Base-by-base conservation (phyloP, 1,140 invertebrate genomes). In the Bombus ignitus region DNA sequence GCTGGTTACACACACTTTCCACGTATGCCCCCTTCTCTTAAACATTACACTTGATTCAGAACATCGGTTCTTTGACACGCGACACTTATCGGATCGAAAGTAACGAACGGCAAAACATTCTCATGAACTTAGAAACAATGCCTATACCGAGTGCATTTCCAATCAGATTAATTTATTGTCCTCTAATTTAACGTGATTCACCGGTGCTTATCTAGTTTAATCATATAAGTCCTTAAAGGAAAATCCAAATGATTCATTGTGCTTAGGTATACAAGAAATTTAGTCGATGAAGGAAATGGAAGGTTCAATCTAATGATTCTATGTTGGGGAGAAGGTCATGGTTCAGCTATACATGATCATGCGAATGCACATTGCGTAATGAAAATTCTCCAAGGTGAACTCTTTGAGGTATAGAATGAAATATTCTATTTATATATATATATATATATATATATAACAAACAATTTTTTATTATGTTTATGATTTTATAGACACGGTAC, bases 301-400 rank as follows among this genome's bases (percentile, higher is more conserved):
- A 99, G 98, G 94, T 99, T 99, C 94, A 99, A 99, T 95, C 96
- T 99, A 87, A 99, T 99, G 97, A 96, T 99, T 37, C 94, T 99
- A 0, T 99, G 99, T 94, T 99, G 99, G 99, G 98, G 98, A 53
- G 98, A 99, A 93, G 98, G 98, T 44, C 98, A 99, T 87, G 98
- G 97, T 0, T 99, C 98, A 0, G 97, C 98, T 28, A 99, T 99
- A 88, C 99, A 99, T 93, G 99, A 99, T 94, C 99, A 99, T 93
- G 97, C 99, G 0, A 97, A 99, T 92, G 97, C 99, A 0, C 99
- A 99, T 93, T 99, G 99, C 94, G 99, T 99, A 92, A 99, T 99
- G 98, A 99, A 99, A 96, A 96, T 98, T 80, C 95, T 98, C 0
- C 96, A 97, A 83, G 97, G 97, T 22, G 96, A 96, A 88, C 93